These are phyloP conservation scores for Malacoctenus gilli DNA, from an alignment of 2,797 vertebrate species.

Conservation along the genomic window DNA sequence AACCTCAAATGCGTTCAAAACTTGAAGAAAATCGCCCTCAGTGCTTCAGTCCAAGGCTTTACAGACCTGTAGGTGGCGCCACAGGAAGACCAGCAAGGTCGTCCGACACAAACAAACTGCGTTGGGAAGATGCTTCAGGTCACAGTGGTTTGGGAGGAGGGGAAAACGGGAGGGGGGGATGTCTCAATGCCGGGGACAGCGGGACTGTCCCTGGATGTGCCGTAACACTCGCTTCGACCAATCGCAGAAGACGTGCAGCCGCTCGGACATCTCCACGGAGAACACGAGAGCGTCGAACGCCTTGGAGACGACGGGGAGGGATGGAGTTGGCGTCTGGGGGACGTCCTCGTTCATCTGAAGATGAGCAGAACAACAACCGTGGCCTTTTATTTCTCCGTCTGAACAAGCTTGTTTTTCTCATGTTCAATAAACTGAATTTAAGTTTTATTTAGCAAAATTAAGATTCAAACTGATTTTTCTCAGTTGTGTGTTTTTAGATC, in stretches of 20 bases:
- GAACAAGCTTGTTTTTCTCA: no score
- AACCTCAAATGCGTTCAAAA: not conserved
- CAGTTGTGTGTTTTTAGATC: no score
- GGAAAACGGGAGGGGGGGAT: no score
- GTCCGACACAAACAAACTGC: no score
- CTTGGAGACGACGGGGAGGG: constrained; percentile 39
- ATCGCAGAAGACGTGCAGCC: constrained; percentile 46
- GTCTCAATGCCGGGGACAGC: not conserved
- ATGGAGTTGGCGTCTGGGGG: not conserved
- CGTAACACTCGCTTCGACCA: constrained; percentile 56
- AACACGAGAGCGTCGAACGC: constrained; percentile 53
- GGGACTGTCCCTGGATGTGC: not conserved
- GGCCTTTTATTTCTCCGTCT: no score
- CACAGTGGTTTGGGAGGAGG: no score
- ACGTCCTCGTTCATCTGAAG: constrained; percentile 31
- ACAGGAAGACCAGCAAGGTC: not conserved
- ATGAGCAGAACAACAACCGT: not conserved
- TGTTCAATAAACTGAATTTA: no score
- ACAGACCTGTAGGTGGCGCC: not conserved
- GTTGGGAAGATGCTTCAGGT: no score
- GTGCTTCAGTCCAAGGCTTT: not conserved
- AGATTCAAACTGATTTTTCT: no score
- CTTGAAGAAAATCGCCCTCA: not conserved
- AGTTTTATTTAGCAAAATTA: no score
- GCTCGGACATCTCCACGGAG: constrained; percentile 59